Percentiles rank a stretch among this genome's conserved stretches.
These are phyloP conservation scores for Drosophila melanosoma DNA, from an alignment of 2,888 invertebrate genomes.

Conservation along the genomic window DNA sequence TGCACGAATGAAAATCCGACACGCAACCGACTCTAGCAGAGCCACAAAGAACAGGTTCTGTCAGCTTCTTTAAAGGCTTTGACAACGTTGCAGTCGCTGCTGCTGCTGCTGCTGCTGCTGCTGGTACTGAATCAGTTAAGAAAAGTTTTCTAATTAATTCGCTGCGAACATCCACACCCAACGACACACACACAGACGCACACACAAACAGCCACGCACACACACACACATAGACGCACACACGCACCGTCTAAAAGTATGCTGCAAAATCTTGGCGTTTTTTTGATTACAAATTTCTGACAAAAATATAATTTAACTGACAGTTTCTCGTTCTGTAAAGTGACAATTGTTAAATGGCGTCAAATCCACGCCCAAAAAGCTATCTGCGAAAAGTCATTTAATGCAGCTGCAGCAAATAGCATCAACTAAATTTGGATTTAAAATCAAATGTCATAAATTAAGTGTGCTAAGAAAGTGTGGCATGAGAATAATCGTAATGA, in stretches of 20 bases:
- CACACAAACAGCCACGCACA: slow-evolving; percentile 35
- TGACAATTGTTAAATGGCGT: slow-evolving; percentile 58
- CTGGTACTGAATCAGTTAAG: slow-evolving; percentile 79
- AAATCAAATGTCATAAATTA: neutral
- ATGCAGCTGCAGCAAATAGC: slow-evolving; percentile 53
- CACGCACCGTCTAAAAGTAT: slow-evolving; percentile 35
- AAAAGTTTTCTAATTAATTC: slow-evolving; percentile 82
- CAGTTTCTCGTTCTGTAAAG: slow-evolving; percentile 59
- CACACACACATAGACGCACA: slow-evolving; percentile 26
- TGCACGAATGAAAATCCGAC: neutral
- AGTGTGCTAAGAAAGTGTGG: neutral
- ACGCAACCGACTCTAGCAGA: neutral
- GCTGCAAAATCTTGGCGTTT: slow-evolving; percentile 41
- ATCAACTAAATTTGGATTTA: neutral
- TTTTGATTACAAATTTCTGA: slow-evolving; percentile 58
- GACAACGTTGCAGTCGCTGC: slow-evolving; percentile 18
- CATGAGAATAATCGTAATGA: too few relatives aligned
- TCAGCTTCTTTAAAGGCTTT: slow-evolving; percentile 53
- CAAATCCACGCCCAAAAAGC: slow-evolving; percentile 47
- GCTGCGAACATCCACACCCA: slow-evolving; percentile 39
- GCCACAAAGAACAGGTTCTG: slow-evolving; percentile 24
- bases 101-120: slow-evolving; percentile 37
- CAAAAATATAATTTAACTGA: slow-evolving; percentile 72
- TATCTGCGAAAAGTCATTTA: slow-evolving; percentile 43
- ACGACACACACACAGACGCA: neutral